Base-by-base conservation (phyloP, 2,797 vertebrate species). In the Gobionotothen gibberifrons region DNA sequence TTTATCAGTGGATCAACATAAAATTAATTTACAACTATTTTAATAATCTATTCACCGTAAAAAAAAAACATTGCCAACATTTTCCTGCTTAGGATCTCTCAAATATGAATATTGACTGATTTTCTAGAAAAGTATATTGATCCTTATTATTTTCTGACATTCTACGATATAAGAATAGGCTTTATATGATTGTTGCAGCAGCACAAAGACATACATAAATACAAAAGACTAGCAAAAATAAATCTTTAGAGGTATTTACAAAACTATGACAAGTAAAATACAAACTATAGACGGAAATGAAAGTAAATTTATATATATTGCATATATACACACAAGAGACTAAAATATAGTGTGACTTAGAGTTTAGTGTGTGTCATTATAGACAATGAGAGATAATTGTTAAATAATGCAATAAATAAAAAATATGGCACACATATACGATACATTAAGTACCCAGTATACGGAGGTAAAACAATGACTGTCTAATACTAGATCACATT, bases 401-500 rank as follows among this genome's bases (percentile, higher is more conserved):
- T 43, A 36, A 1, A 44, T 46, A 14, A 15, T 36, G 17, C 11
- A 39, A 4, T 48, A 3, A 47, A 39, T 16, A 4, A 12, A 9
- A 48, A 53, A 26, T 11, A 51, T 43, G 2, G 6, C 21, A 8
- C 19, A 19, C 19, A 48, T 54, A 46, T 5, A 49, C 1, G 21
- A 5, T 2, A 59, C 44, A 46, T 43, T 0, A 36, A 48, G 21
- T 7, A 16, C 19, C 21, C 19, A 15, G 8, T 6, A 9, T 21
- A 13, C 63, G 3, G 10, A 52, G 26, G 19, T 57, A 42, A 43
- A 61, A 49, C 40, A 43, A 6, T 15, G 26, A 32, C 7, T 9
- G 6, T 61, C 26, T 47, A 26, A 26, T n/a, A 64, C n/a, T 26
- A 32, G 49, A 44, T 55, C 15, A 65, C 15, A 40, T 22, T 64